A percentile compares a stretch with the other conserved stretches of the same genome.
These are phyloP conservation scores for Merodon equestris DNA, from an alignment of 2,888 invertebrate genomes.

Conservation along the genomic window DNA sequence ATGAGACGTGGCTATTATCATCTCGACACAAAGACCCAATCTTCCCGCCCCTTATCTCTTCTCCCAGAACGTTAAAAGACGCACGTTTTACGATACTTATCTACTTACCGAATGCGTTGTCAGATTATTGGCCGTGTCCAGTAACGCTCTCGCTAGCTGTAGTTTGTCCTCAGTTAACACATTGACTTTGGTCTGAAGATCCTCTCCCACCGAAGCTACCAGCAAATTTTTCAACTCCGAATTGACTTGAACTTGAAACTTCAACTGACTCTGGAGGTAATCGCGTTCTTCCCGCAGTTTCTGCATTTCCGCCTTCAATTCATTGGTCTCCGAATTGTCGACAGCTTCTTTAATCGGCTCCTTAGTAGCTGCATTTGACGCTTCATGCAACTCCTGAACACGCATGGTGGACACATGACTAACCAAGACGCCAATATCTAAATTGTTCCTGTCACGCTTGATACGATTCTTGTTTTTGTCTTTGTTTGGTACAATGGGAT, in stretches of 20 bases:
- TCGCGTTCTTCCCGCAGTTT: slow-evolving; percentile 85
- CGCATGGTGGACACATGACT: slow-evolving; percentile 86
- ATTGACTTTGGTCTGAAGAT: slow-evolving; percentile 93
- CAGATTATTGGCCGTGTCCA: slow-evolving; percentile 91
- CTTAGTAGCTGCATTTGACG: slow-evolving; percentile 61
- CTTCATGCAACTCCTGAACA: slow-evolving; percentile 82
- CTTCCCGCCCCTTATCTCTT: background rate
- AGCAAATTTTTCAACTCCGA: slow-evolving; percentile 94
- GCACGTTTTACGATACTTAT: background rate
- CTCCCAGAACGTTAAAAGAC: background rate
- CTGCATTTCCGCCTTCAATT: slow-evolving; percentile 70
- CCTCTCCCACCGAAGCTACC: slow-evolving; percentile 97
- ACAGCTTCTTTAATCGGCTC: slow-evolving; percentile 3
- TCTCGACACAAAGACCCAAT: slow-evolving; percentile 12
- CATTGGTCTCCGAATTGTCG: slow-evolving; percentile 65
- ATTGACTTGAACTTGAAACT: slow-evolving; percentile 93
- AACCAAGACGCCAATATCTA: slow-evolving; percentile 84
- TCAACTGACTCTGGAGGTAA: slow-evolving; percentile 88
- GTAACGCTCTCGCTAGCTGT: slow-evolving; percentile 89
- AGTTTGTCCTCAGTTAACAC: slow-evolving; percentile 95
- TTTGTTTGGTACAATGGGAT: slow-evolving; percentile 84
- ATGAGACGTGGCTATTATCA: background rate
- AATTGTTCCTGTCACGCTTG: slow-evolving; percentile 80
- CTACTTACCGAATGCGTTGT: slow-evolving; percentile 86
- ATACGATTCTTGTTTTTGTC: slow-evolving; percentile 69